Evolutionary conservation across 1,140 invertebrate species (phyloP), one percentile per base, ranked within the genome.

Genomic region (Ostrea denselamellosa): DNA sequence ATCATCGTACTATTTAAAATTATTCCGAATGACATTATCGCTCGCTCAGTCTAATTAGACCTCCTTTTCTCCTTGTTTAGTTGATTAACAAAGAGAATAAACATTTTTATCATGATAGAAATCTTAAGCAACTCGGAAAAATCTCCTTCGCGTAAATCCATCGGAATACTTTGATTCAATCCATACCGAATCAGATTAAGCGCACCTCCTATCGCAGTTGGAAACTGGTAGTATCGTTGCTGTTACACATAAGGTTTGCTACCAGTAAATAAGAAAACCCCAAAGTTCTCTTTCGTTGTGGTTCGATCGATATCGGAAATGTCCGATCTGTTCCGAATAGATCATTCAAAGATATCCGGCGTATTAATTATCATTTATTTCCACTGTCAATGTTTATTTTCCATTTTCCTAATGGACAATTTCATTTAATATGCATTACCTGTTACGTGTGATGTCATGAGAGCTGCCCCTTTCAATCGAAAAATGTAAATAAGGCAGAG

Each of bases 241-340:
- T 44, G 28, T 34, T 77, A 77, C 28, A 77, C 68, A 14, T 25
- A 77, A 25, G 22, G 68, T 34, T 62, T 77, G 28, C 68, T 25
- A 77, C 68, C 68, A 77, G 68, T 77, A 77, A 77, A 77, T 77
- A 77, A 77, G 68, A 77, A 77, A 62, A 34, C 68, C 25, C 28
- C 10, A 77, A 71, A 77, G 25, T 77, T 77, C 68, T 3, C 22
- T 77, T 62, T 25, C 9, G 68, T 77, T 22, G 25, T 77, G 68
- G n/a, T 34, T 77, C 28, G 68, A 77, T 77, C 68, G 25, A 34
- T 77, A 77, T 77, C 25, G 68, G 25, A 77, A 28, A 77, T 22
- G 68, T 77, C 68, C 68, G 68, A 77, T 77, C 68, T 14, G 68
- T 77, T 77, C 68, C 68, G 68, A 77, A 62, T 17, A 62, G 22